phyloP scores from a whole-genome alignment of 2,888 invertebrate species.

The Oligia latruncula region DNA sequence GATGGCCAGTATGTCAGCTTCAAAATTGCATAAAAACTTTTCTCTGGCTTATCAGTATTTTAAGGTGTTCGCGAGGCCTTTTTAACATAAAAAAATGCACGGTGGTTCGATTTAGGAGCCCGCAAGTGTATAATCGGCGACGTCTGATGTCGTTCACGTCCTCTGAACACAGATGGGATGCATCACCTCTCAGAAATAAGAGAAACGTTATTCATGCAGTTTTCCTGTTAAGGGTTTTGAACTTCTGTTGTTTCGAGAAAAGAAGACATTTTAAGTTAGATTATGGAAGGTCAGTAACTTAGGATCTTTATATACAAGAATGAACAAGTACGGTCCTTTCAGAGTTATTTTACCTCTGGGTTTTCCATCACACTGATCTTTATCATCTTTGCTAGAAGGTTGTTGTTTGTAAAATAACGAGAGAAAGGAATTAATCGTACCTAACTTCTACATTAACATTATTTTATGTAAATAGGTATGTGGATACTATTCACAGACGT shows the following conservation, averaged over 20 bases:
- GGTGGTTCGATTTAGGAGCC: not conserved
- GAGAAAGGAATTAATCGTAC: not conserved
- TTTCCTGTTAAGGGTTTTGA: constrained; percentile 39
- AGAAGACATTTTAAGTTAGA: constrained; percentile 19
- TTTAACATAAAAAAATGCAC: not conserved
- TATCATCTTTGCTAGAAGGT: not conserved
- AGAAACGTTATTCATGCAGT: constrained; percentile 28
- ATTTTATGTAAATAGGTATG: not conserved
- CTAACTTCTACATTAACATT: not conserved
- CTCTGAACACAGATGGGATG: constrained; percentile 23
- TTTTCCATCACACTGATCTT: not conserved
- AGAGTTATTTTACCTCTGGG: not conserved
- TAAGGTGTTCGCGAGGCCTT: not conserved
- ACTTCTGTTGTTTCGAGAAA: constrained; percentile 35
- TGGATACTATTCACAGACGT: no score
- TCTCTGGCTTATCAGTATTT: not conserved
- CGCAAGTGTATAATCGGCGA: constrained; percentile 27
- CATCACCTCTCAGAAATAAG: constrained; percentile 36
- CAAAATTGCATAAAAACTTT: not conserved
- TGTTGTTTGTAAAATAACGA: not conserved
- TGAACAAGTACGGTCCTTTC: constrained; percentile 3
- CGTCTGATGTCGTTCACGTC: constrained; percentile 58
- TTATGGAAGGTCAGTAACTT: constrained; percentile 51
- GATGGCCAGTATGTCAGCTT: not conserved
- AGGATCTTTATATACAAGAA: constrained; percentile 4